A percentile compares a stretch with the other conserved stretches of the same genome.
Conservation (phyloP, 2,888 invertebrate species). For the Sarcophaga carnaria region DNA sequence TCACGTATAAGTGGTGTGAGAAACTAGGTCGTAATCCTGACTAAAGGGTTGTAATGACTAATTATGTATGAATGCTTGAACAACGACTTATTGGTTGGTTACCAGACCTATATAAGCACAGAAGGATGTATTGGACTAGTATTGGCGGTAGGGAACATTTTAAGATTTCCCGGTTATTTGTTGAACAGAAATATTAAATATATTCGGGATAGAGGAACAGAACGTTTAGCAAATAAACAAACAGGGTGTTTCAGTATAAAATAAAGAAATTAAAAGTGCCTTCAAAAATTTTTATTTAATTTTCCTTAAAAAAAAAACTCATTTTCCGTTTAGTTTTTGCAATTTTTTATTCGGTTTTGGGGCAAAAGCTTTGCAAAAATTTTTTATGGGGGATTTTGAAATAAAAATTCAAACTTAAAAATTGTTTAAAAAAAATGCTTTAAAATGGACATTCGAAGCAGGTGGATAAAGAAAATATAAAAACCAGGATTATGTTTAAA, state of each 20-base stretch:
- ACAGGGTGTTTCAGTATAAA: neutral
- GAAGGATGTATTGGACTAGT: no score
- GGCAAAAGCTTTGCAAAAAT: slow-evolving; percentile 70
- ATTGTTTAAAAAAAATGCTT: slow-evolving; percentile 10
- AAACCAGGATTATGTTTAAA: neutral
- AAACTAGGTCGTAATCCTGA: no score
- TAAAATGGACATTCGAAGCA: slow-evolving; percentile 33
- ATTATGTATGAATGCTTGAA: no score
- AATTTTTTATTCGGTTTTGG: slow-evolving; percentile 25
- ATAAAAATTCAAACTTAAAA: neutral
- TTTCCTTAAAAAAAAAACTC: slow-evolving; percentile 9
- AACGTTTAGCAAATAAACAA: neutral
- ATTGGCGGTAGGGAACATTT: no score
- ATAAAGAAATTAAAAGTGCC: slow-evolving; percentile 3
- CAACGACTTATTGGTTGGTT: no score
- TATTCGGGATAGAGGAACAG: neutral
- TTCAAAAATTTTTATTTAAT: neutral
- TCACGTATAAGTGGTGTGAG: no score
- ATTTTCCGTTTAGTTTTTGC: slow-evolving; percentile 6
- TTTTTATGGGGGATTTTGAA: slow-evolving; percentile 16
- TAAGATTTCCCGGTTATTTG: neutral
- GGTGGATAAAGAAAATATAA: slow-evolving; percentile 15
- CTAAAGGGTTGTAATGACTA: no score
- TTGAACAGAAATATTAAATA: neutral
- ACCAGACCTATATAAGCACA: no score